Evolutionary conservation across 2,113 vertebrate genomes (phyloP).

Genomic region (Hipposideros armiger): DNA sequence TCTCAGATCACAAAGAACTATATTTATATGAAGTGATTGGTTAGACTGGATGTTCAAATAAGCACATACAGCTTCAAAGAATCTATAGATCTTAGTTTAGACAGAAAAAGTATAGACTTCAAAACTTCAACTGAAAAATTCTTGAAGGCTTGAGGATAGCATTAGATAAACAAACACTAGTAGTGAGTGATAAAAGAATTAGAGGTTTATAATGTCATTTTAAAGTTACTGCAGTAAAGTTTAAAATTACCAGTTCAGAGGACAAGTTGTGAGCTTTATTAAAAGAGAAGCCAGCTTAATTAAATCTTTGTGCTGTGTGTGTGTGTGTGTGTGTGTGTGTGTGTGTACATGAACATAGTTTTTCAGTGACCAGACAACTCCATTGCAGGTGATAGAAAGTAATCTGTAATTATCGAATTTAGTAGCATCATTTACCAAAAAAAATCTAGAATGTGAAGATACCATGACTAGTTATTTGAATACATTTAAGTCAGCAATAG

Average conservation of each 20-base stretch:
- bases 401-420: conserved; percentile 26
- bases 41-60: conserved; percentile 26
- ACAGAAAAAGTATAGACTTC: background rate
- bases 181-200: background rate
- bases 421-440: conserved; percentile 35
- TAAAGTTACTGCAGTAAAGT: background rate
- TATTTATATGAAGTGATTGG: conserved; percentile 51
- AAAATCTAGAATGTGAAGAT: conserved; percentile 19
- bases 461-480: background rate
- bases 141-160: background rate
- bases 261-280: background rate
- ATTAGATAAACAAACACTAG: background rate
- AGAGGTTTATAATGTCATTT: conserved; percentile 36
- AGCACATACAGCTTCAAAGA: conserved; percentile 12
- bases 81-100: conserved; percentile 40
- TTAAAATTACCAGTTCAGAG: background rate
- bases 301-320: background rate
- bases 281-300: background rate
- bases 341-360: background rate
- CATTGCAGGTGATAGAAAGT: background rate
- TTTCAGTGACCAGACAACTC: background rate
- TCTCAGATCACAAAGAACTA: conserved; percentile 56
- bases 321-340: too few relatives aligned
- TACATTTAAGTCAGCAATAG: conserved; percentile 37
- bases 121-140: conserved; percentile 10